Conservation (phyloP, 1,140 invertebrate species). For the Oscheius sp. region DNA sequence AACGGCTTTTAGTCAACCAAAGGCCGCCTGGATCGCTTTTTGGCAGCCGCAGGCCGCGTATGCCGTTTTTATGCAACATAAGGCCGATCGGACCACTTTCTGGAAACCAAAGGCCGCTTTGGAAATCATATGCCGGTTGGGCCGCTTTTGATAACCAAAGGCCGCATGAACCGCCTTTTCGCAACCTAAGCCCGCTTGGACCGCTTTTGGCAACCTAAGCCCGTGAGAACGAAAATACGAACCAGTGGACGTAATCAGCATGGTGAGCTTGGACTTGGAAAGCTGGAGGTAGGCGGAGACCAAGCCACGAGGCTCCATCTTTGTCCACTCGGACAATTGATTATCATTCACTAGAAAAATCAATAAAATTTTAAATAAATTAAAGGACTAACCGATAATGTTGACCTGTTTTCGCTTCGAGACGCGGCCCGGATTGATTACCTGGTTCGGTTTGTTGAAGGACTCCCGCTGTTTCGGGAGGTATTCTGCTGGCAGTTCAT, state of each 20-base stretch:
- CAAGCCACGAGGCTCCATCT: constrained; percentile 47
- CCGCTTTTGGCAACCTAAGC: neutral
- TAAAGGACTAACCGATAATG: neutral
- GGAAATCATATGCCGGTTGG: neutral
- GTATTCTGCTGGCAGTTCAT: neutral
- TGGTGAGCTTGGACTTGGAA: constrained; percentile 57
- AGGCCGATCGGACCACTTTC: too few relatives aligned
- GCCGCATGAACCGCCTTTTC: neutral
- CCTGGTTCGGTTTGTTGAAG: constrained; percentile 1
- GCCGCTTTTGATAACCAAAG: too few relatives aligned
- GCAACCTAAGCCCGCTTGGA: too few relatives aligned
- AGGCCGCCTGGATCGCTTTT: too few relatives aligned
- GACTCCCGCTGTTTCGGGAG: neutral
- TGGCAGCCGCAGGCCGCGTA: too few relatives aligned
- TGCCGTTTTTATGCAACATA: too few relatives aligned
- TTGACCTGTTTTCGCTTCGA: constrained; percentile 7
- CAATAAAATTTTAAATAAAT: neutral
- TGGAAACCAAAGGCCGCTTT: neutral
- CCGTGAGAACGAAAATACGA: neutral
- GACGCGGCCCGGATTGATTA: constrained; percentile 16
- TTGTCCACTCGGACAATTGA: constrained; percentile 39
- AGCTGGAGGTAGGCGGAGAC: constrained; percentile 46
- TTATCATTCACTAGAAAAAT: constrained; percentile 18
- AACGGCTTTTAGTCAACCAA: too few relatives aligned
- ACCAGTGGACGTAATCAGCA: constrained; percentile 80